Conservation (phyloP, 2,888 invertebrate species). For the Blomia tropicalis region DNA sequence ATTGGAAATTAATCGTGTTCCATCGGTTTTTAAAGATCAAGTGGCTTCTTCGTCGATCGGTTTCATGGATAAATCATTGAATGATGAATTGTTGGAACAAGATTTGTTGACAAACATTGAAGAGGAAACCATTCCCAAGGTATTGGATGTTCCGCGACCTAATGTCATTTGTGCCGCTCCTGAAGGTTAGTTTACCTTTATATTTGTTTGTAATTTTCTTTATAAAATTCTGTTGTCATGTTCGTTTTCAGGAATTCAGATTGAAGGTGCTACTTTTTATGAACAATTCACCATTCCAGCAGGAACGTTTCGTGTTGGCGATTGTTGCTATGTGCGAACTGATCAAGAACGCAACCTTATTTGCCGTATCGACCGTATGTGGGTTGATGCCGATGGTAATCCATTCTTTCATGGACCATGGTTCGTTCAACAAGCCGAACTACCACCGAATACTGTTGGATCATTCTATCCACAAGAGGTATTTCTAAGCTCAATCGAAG, state of each 20-base stretch:
- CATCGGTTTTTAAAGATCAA: slow-evolving; percentile 76
- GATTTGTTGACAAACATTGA: not conserved
- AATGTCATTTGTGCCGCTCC: slow-evolving; percentile 19
- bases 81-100: not conserved
- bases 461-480: slow-evolving; percentile 87
- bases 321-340: slow-evolving; percentile 84
- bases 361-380: slow-evolving; percentile 80
- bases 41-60: slow-evolving; percentile 44
- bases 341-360: slow-evolving; percentile 77
- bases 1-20: slow-evolving; percentile 65
- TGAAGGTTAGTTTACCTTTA: slow-evolving; percentile 46
- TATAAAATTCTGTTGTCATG: not conserved
- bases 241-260: slow-evolving; percentile 34
- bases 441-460: slow-evolving; percentile 52
- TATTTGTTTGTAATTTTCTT: not conserved
- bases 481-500: slow-evolving; percentile 72
- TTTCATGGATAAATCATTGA: not conserved
- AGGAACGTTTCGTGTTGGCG: slow-evolving; percentile 44
- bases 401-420: slow-evolving; percentile 85
- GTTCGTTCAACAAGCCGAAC: slow-evolving; percentile 54
- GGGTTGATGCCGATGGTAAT: slow-evolving; percentile 78
- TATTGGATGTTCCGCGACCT: slow-evolving; percentile 22
- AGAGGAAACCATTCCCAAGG: not conserved
- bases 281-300: slow-evolving; percentile 75
- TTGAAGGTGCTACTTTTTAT: slow-evolving; percentile 54